Conservation (phyloP, 2,888 invertebrate species). For the Ornithoptera alexandrae region DNA sequence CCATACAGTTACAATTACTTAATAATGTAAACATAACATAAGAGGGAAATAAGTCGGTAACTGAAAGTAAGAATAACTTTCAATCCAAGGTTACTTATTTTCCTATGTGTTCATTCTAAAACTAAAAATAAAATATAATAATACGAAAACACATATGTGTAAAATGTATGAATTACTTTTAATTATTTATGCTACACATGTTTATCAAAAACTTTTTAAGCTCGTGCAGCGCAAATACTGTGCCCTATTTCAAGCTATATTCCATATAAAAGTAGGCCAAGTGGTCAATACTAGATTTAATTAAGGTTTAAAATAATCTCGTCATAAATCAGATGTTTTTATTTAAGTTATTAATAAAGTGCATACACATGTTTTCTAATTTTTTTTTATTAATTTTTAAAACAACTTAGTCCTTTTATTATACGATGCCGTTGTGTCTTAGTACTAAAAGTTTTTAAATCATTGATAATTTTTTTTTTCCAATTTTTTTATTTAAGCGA, state of each 20-base stretch:
- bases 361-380: too few species aligned
- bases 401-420: too few species aligned
- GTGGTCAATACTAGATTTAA: conserved; percentile 26
- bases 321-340: background rate
- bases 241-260: conserved; percentile 19
- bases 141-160: too few species aligned
- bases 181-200: conserved; percentile 5
- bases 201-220: background rate
- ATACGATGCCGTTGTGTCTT: too few species aligned
- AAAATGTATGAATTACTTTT: background rate
- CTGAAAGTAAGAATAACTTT: too few species aligned
- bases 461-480: too few species aligned
- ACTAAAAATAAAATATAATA: too few species aligned
- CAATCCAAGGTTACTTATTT: too few species aligned
- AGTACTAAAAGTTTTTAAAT: too few species aligned
- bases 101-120: too few species aligned
- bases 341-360: background rate
- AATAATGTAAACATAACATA: background rate
- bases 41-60: background rate
- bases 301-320: conserved; percentile 11
- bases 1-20: conserved; percentile 3
- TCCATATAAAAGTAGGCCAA: conserved; percentile 23
- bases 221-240: background rate
- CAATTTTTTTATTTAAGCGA: too few species aligned
- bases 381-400: too few species aligned